Percentiles rank a stretch among this genome's conserved stretches.
Evolutionary conservation across 2,113 vertebrate genomes (phyloP).

Genomic region (Poeciliopsis occidentalis): DNA sequence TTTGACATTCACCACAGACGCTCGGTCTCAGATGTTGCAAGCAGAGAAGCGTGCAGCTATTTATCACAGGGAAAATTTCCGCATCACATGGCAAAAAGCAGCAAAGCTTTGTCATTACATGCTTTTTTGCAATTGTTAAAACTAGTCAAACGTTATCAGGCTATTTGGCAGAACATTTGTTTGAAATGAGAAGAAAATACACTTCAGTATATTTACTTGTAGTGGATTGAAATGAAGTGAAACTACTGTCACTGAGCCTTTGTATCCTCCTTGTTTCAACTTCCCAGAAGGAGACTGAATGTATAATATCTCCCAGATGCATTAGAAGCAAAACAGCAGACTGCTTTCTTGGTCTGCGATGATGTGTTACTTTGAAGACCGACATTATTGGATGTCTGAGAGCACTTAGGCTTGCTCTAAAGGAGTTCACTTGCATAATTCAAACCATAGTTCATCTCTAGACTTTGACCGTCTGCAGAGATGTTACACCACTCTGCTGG

Average conservation of each 20-base stretch:
- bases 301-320: slow-evolving; percentile 39
- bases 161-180: not conserved
- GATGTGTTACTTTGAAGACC: slow-evolving; percentile 48
- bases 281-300: slow-evolving; percentile 42
- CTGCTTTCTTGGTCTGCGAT: slow-evolving; percentile 8
- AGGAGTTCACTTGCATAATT: slow-evolving; percentile 52
- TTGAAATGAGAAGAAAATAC: not conserved
- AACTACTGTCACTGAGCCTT: slow-evolving; percentile 14
- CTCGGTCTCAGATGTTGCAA: slow-evolving; percentile 44
- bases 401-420: slow-evolving; percentile 59
- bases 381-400: slow-evolving; percentile 50
- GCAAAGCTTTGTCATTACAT: not conserved
- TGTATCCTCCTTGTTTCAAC: slow-evolving; percentile 2
- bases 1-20: slow-evolving; percentile 49
- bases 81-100: slow-evolving; percentile 32
- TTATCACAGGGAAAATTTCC: slow-evolving; percentile 38
- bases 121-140: not conserved
- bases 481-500: not conserved
- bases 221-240: not conserved
- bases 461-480: slow-evolving; percentile 7
- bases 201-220: slow-evolving; percentile 7
- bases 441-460: slow-evolving; percentile 19
- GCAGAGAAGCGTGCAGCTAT: slow-evolving; percentile 15
- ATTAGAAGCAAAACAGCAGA: slow-evolving; percentile 27
- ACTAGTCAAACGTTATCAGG: not conserved